Percentiles rank a stretch among this genome's conserved stretches.
phyloP scores from a whole-genome alignment of 92 coral and sea anemone genomes.

The Umimayanthus kanabou region DNA sequence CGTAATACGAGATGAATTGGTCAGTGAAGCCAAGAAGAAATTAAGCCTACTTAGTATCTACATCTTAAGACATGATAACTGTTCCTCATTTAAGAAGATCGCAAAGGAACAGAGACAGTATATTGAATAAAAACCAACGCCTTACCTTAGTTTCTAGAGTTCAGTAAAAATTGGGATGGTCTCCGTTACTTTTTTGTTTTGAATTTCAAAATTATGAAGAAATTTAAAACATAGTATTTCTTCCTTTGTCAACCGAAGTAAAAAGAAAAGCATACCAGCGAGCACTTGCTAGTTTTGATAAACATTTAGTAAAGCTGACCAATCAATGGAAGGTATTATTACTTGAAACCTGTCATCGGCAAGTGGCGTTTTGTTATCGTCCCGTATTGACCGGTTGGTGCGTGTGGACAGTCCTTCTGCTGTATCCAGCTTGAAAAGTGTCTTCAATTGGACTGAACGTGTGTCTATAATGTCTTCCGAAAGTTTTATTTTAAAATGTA shows the following conservation, averaged over 20 bases:
- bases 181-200: conserved; percentile 6
- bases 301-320: conserved; percentile 10
- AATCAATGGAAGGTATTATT: background rate
- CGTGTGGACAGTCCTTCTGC: background rate
- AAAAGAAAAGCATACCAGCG: conserved; percentile 12
- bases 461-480: background rate
- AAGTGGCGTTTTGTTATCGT: conserved; percentile 35
- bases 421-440: background rate
- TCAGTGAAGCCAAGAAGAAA: background rate
- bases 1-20: background rate
- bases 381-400: background rate
- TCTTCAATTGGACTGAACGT: background rate
- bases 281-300: conserved; percentile 32
- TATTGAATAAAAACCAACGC: background rate
- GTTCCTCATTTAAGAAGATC: background rate
- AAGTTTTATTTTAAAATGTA: background rate
- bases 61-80: background rate
- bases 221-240: conserved; percentile 40
- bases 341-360: background rate
- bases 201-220: conserved; percentile 32
- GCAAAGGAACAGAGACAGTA: background rate
- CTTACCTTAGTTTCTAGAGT: conserved; percentile 28
- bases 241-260: conserved; percentile 11
- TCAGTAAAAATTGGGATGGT: conserved; percentile 13
- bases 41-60: background rate